Base-by-base conservation (phyloP, 2,888 invertebrate species). In the Eupithecia abbreviata region DNA sequence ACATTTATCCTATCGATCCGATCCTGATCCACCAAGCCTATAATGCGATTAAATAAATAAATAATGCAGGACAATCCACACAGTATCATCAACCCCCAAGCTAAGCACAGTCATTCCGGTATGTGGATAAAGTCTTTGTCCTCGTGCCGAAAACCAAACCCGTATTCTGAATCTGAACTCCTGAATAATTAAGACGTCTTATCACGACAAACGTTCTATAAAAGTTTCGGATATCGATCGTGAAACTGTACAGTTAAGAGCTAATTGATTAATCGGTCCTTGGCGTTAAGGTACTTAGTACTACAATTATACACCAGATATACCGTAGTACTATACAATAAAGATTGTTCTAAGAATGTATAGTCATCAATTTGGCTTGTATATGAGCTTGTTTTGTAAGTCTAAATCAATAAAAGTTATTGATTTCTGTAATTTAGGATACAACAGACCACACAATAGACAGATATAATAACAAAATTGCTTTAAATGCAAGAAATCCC, bases 21-120 rank as follows among this genome's bases (percentile, higher is more conserved):
- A 83, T 84, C 83, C 87, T 86, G 83, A 86, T 87, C 62, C 30
- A 30, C 2, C 15, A 51, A 15, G n/a, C n/a, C 18, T 58, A n/a
- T n/a, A 55, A 55, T 0, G n/a, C n/a, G 9, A 30, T 30, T 30
- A 30, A 30, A 30, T 30, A 30, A 30, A 30, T 30, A 30, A 30
- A 30, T 30, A 30, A 30, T 30, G 30, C 30, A 1, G 30, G 30
- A 30, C 30, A 30, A 30, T 30, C 30, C 30, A 30, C 30, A 30
- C 1, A 30, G 30, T 1, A 30, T 30, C 30, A 30, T 30, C 30
- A 1, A 30, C 30, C 30, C 30, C 30, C 30, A 30, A 30, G 30
- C 30, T 30, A 30, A 30, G 30, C 30, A 30, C 30, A 30, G 30
- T 30, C 30, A 86, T 85, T 85, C 55, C 55, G n/a, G 18, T 9